phyloP scores from a whole-genome alignment of 1,140 invertebrate genomes.

The Aphaenogaster floridana region DNA sequence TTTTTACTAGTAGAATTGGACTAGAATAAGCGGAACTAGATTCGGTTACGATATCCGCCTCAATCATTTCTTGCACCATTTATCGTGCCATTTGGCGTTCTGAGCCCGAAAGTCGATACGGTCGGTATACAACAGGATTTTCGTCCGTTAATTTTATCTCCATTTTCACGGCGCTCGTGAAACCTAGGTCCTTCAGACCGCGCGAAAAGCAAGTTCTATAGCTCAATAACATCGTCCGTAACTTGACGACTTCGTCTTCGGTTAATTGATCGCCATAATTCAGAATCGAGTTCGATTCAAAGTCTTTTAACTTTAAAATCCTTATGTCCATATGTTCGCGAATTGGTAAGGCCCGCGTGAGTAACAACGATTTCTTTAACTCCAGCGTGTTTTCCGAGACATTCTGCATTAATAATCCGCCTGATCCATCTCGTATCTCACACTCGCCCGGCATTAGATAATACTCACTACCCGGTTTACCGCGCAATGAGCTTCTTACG shows the following conservation, averaged over 20 bases:
- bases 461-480: too few relatives aligned
- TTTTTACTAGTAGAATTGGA: background rate
- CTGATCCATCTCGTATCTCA: too few relatives aligned
- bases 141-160: background rate
- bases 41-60: background rate
- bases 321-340: background rate
- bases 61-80: conserved; percentile 3
- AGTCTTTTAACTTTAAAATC: background rate
- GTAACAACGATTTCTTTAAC: too few relatives aligned
- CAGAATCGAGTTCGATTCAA: background rate
- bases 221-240: background rate
- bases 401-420: too few relatives aligned
- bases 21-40: background rate
- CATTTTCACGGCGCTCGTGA: background rate
- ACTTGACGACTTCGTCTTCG: background rate
- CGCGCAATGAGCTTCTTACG: too few relatives aligned
- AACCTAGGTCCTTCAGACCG: background rate
- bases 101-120: background rate
- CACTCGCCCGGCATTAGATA: too few relatives aligned
- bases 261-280: background rate
- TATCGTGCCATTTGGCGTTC: background rate
- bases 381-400: too few relatives aligned
- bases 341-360: background rate
- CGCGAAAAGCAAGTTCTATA: background rate
- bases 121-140: background rate